Percentiles rank a stretch among this genome's conserved stretches.
Evolutionary conservation across 2,113 vertebrate genomes (phyloP).

Genomic region (Spermophilus dauricus): DNA sequence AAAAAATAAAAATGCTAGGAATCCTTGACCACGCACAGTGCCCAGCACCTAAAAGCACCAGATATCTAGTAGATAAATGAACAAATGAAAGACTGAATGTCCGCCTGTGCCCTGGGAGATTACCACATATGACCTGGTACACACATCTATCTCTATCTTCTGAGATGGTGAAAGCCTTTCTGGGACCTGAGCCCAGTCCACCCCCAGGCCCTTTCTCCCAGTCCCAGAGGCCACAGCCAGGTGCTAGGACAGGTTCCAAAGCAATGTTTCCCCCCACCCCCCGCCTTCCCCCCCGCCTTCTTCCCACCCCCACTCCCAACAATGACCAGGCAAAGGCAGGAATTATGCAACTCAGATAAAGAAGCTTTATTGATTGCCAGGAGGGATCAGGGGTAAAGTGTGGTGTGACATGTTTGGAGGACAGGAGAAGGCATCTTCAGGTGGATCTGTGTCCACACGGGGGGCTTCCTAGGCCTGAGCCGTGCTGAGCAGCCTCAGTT

Average conservation of each 20-base stretch:
- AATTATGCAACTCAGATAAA: slow-evolving; percentile 73
- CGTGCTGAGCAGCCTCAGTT: neutral
- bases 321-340: slow-evolving; percentile 65
- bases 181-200: slow-evolving; percentile 31
- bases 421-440: neutral
- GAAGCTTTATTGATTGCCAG: slow-evolving; percentile 87
- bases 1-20: neutral
- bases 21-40: neutral
- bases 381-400: slow-evolving; percentile 51
- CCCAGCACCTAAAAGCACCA: neutral
- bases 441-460: neutral
- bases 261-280: neutral
- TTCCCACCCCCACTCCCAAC: slow-evolving; percentile 41
- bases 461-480: neutral
- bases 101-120: neutral
- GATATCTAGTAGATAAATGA: neutral
- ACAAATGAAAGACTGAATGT: neutral
- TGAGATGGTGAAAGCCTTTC: neutral
- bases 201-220: slow-evolving; percentile 65
- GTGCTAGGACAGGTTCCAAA: neutral
- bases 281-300: neutral
- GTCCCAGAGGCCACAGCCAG: slow-evolving; percentile 58
- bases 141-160: neutral
- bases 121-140: neutral
- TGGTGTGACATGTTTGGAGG: fast-evolving